A percentile compares a stretch with the other conserved stretches of the same genome.
These are phyloP conservation scores for Drosophila colorata DNA, from an alignment of 2,888 invertebrate species.

Conservation along the genomic window DNA sequence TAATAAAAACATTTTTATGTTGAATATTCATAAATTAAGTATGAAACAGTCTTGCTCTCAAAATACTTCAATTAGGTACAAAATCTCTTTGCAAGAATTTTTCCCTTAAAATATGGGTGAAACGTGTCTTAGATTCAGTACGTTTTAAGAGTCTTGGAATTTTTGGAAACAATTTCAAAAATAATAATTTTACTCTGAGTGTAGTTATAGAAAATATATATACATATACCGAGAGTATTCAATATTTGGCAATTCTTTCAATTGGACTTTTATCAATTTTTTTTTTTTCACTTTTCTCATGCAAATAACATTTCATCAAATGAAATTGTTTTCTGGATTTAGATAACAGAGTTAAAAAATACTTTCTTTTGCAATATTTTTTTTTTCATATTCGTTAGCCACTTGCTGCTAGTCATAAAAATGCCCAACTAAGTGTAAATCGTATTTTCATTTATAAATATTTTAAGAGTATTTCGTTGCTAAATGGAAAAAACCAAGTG, in stretches of 20 bases:
- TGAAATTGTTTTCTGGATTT: slow-evolving; percentile 11
- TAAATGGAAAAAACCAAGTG: slow-evolving; percentile 8
- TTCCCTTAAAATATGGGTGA: too few species aligned
- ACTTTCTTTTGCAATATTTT: slow-evolving; percentile 3
- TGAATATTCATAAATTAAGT: too few species aligned
- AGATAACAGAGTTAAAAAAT: neutral
- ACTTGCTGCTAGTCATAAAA: slow-evolving; percentile 16
- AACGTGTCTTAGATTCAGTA: too few species aligned
- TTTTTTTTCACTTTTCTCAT: neutral
- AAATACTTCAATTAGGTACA: too few species aligned
- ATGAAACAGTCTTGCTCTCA: too few species aligned
- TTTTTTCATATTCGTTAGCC: neutral
- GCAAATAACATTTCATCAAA: slow-evolving; percentile 11
- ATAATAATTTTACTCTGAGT: too few species aligned
- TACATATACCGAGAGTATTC: neutral
- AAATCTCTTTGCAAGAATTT: too few species aligned
- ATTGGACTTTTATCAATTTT: neutral
- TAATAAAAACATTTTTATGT: too few species aligned
- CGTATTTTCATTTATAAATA: slow-evolving; percentile 32
- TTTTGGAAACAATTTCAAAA: too few species aligned
- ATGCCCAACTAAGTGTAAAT: slow-evolving; percentile 21
- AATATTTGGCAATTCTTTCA: neutral
- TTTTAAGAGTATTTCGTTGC: slow-evolving; percentile 15
- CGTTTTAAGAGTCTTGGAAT: too few species aligned
- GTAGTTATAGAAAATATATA: too few species aligned